phyloP scores from a whole-genome alignment of 1,140 invertebrate species.

The Euura lappo region DNA sequence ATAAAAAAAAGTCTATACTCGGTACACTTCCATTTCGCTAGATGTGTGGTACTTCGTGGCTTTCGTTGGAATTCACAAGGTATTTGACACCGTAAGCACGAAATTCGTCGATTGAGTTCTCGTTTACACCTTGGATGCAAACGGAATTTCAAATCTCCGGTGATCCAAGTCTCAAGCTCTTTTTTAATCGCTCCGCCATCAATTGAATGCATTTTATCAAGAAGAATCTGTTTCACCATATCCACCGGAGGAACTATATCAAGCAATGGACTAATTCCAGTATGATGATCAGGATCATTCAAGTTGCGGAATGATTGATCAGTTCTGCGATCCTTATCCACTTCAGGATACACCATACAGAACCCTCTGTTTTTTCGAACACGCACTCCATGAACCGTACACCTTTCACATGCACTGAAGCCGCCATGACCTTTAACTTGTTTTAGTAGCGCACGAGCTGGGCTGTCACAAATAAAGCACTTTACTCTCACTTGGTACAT shows the following conservation, averaged over 20 bases:
- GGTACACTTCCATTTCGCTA: conserved; percentile 17
- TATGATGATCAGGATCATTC: conserved; percentile 8
- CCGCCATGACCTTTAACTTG: conserved; percentile 16
- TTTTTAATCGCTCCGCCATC: conserved; percentile 16
- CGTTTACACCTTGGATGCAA: neutral
- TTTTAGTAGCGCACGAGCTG: conserved; percentile 18
- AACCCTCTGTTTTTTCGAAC: conserved; percentile 1
- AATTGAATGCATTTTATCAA: conserved; percentile 24
- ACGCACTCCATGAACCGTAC: conserved; percentile 12
- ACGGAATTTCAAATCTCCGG: conserved; percentile 9
- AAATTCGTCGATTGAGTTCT: conserved; percentile 13
- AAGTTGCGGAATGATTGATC: conserved; percentile 16
- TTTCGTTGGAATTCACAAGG: conserved; percentile 17
- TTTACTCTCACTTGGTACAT: conserved; percentile 15
- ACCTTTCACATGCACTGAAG: conserved; percentile 19
- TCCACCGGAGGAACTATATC: conserved; percentile 14
- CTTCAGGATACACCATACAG: conserved; percentile 12
- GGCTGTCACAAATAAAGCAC: conserved; percentile 18
- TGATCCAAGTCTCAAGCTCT: conserved; percentile 3
- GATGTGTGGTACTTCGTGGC: neutral
- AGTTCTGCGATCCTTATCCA: neutral
- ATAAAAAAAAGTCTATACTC: conserved; percentile 17
- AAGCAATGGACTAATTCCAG: conserved; percentile 8
- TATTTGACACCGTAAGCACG: conserved; percentile 1
- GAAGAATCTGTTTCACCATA: conserved; percentile 20